A percentile compares a stretch with the other conserved stretches of the same genome.
phyloP scores from a whole-genome alignment of 2,113 vertebrate genomes.

The Salvelinus fontinalis region DNA sequence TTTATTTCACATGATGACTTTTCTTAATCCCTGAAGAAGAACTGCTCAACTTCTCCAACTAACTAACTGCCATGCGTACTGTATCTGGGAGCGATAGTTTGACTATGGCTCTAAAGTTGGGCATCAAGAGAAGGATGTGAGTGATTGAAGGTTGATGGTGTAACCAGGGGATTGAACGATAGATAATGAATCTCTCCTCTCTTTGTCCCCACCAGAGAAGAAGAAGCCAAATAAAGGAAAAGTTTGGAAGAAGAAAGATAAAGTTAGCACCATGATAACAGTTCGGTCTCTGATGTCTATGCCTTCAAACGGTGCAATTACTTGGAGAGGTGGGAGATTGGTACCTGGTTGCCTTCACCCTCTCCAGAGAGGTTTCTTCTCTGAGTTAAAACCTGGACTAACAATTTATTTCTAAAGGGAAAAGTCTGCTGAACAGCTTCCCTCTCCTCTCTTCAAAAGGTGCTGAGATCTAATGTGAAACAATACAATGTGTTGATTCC shows the following conservation, averaged over 20 bases:
- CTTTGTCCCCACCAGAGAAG: constrained; percentile 63
- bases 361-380: constrained; percentile 67
- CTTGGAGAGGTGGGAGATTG: constrained; percentile 64
- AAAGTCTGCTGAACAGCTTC: constrained; percentile 59
- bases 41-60: not conserved
- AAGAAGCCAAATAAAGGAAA: constrained; percentile 53
- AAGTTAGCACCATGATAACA: constrained; percentile 73
- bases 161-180: constrained; percentile 61
- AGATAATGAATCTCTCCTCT: constrained; percentile 78
- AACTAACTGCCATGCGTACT: not conserved
- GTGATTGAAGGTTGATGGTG: constrained; percentile 67
- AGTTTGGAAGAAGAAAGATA: constrained; percentile 61
- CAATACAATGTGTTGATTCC: constrained; percentile 66
- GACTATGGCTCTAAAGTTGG: not conserved
- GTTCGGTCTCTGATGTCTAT: constrained; percentile 66
- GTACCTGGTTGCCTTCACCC: constrained; percentile 75
- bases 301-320: constrained; percentile 77
- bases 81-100: not conserved
- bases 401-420: constrained; percentile 46
- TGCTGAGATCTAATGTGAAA: constrained; percentile 69
- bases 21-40: not conserved
- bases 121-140: constrained; percentile 18
- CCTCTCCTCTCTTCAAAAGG: constrained; percentile 68
- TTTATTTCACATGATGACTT: not conserved
- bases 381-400: constrained; percentile 53